Conservation (phyloP, 2,113 vertebrate species). For the Anarrhichthys ocellatus region DNA sequence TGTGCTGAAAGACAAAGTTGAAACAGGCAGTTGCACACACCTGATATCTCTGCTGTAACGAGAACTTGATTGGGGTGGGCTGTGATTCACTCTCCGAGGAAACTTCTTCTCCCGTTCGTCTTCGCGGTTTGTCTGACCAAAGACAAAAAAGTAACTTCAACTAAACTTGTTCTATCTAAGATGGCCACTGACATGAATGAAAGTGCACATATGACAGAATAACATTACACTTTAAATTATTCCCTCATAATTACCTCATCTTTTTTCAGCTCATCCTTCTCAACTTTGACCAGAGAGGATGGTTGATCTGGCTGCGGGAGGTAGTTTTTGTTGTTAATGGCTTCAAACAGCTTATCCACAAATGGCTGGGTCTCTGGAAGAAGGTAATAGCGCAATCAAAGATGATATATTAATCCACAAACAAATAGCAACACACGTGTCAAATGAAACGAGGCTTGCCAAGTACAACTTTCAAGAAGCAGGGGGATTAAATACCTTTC, state of each 20-base stretch:
- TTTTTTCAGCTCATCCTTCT: constrained; percentile 95
- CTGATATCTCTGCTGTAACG: constrained; percentile 94
- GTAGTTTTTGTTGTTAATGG: constrained; percentile 95
- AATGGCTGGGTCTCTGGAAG: constrained; percentile 94
- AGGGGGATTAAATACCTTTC: constrained; percentile 86
- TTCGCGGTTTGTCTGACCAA: constrained; percentile 87
- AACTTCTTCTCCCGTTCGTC: constrained; percentile 96
- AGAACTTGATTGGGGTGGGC: constrained; percentile 92
- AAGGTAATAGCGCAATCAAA: background rate
- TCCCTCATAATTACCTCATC: constrained; percentile 81
- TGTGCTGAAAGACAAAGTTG: background rate
- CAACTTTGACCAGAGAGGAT: constrained; percentile 84
- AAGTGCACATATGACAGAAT: background rate
- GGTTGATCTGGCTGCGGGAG: constrained; percentile 92
- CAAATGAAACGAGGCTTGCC: background rate
- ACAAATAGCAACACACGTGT: background rate
- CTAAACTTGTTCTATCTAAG: background rate
- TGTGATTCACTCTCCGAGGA: constrained; percentile 94
- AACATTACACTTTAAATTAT: background rate
- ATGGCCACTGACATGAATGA: background rate
- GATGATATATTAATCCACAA: background rate
- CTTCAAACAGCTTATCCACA: constrained; percentile 98
- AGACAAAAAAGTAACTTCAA: background rate
- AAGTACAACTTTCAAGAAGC: background rate
- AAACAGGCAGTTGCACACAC: constrained; percentile 70